Percentiles rank a stretch among this genome's conserved stretches.
Evolutionary conservation across 2,888 invertebrate genomes (phyloP).

Genomic region (Sinotaia quadrata): DNA sequence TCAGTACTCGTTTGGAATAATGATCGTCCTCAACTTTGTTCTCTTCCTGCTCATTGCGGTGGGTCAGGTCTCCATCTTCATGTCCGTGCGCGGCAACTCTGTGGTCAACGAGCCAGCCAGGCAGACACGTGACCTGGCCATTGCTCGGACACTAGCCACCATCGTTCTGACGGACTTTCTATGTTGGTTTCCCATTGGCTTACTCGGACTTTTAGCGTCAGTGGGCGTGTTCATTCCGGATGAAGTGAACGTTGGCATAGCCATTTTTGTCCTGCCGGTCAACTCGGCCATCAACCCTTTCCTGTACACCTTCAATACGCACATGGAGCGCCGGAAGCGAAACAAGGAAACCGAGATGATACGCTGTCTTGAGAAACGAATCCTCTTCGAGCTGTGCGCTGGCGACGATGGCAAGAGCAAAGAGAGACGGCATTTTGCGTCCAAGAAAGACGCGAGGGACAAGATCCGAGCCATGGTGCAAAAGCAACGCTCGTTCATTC

Average conservation of each 20-base stretch:
- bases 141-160: slow-evolving; percentile 31
- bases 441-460: slow-evolving; percentile 20
- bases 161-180: slow-evolving; percentile 37
- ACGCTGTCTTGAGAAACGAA: slow-evolving; percentile 20
- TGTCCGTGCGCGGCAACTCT: slow-evolving; percentile 29
- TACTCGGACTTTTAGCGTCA: slow-evolving; percentile 31
- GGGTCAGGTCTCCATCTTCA: slow-evolving; percentile 35
- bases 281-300: slow-evolving; percentile 75
- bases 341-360: slow-evolving; percentile 18
- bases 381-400: slow-evolving; percentile 19
- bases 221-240: slow-evolving; percentile 29
- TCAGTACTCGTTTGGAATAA: slow-evolving; percentile 33
- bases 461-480: slow-evolving; percentile 21
- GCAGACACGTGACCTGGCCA: slow-evolving; percentile 32
- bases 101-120: slow-evolving; percentile 8
- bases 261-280: slow-evolving; percentile 74
- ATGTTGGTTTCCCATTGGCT: slow-evolving; percentile 37
- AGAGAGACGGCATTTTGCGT: background rate
- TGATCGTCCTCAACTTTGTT: slow-evolving; percentile 33
- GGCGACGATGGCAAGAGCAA: slow-evolving; percentile 8
- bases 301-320: slow-evolving; percentile 37
- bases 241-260: slow-evolving; percentile 32
- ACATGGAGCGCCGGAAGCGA: slow-evolving; percentile 27
- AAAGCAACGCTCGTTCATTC: slow-evolving; percentile 1
- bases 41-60: slow-evolving; percentile 33